Evolutionary conservation across 2,888 invertebrate genomes (phyloP).

Genomic region (Sialis lutaria): DNA sequence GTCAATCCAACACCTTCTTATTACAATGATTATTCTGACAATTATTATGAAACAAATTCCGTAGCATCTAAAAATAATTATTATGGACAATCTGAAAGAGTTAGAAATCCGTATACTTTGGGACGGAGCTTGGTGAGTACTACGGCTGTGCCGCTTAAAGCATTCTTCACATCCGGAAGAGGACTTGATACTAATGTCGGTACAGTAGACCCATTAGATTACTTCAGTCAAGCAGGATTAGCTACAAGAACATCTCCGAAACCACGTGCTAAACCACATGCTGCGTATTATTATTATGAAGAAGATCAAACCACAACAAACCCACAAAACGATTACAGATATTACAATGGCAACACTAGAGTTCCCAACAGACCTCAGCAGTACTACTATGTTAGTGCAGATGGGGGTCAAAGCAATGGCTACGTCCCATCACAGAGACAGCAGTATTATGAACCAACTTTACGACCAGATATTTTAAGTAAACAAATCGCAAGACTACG

Average conservation of each 20-base stretch:
- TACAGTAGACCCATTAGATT: conserved; percentile 14
- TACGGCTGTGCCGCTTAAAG: conserved; percentile 42
- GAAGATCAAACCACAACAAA: conserved; percentile 22
- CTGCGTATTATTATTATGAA: conserved; percentile 52
- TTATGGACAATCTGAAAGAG: conserved; percentile 26
- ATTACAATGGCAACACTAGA: conserved; percentile 14
- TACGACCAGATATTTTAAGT: conserved; percentile 37
- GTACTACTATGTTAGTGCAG: conserved; percentile 20
- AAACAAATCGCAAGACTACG: conserved; percentile 47
- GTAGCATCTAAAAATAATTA: conserved; percentile 31
- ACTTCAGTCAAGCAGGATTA: conserved; percentile 16
- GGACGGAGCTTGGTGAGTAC: conserved; percentile 28
- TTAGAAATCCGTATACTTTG: conserved; percentile 16
- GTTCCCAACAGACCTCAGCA: conserved; percentile 13
- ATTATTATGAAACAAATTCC: conserved; percentile 24
- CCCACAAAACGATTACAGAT: conserved; percentile 7
- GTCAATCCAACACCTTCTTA: neutral
- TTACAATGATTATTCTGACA: conserved; percentile 5
- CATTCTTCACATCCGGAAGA: conserved; percentile 36
- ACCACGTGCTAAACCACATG: conserved; percentile 29
- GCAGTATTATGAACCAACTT: conserved; percentile 15
- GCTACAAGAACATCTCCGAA: conserved; percentile 11
- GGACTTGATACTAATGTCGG: conserved; percentile 35
- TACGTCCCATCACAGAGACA: conserved; percentile 7
- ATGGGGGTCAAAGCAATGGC: conserved; percentile 7